Conservation (phyloP, 2,888 invertebrate genomes). For the Eupsilia transversa region DNA sequence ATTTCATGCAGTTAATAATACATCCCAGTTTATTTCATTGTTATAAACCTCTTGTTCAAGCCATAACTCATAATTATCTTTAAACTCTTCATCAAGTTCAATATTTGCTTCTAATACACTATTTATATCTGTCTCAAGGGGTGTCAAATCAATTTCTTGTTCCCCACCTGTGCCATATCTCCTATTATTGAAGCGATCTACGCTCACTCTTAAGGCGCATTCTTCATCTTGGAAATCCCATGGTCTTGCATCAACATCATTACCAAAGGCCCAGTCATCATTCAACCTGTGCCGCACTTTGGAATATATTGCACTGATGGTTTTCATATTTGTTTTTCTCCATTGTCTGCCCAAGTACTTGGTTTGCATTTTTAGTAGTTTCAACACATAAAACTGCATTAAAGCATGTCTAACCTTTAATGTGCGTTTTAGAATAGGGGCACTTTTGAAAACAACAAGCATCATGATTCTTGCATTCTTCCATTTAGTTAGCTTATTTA, state of each 20-base stretch:
- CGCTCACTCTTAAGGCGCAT: constrained; percentile 97
- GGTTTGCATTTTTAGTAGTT: constrained; percentile 99
- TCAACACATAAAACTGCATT: constrained; percentile 99
- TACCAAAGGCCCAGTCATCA: constrained; percentile 99
- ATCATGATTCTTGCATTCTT: constrained; percentile 99
- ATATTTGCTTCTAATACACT: constrained; percentile 94
- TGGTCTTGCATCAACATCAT: constrained; percentile 98
- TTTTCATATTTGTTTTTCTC: constrained; percentile 99
- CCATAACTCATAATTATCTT: constrained; percentile 98
- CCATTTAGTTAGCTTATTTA: constrained; percentile 99
- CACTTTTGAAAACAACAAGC: constrained; percentile 99
- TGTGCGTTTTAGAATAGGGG: constrained; percentile 98
- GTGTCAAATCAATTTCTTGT: constrained; percentile 91
- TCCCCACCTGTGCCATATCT: constrained; percentile 93
- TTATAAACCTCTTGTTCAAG: constrained; percentile 98
- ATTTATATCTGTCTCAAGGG: constrained; percentile 95
- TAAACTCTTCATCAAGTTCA: constrained; percentile 97
- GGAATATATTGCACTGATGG: constrained; percentile 99
- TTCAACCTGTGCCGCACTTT: constrained; percentile 98
- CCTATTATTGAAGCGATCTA: constrained; percentile 98
- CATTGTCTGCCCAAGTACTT: constrained; percentile 99
- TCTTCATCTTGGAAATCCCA: constrained; percentile 99
- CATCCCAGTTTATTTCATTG: constrained; percentile 95
- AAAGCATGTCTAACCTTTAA: constrained; percentile 98
- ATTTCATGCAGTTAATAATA: constrained; percentile 80